These are phyloP conservation scores for Phoxinus dragarum DNA, from an alignment of 2,797 vertebrate genomes.

Conservation along the genomic window DNA sequence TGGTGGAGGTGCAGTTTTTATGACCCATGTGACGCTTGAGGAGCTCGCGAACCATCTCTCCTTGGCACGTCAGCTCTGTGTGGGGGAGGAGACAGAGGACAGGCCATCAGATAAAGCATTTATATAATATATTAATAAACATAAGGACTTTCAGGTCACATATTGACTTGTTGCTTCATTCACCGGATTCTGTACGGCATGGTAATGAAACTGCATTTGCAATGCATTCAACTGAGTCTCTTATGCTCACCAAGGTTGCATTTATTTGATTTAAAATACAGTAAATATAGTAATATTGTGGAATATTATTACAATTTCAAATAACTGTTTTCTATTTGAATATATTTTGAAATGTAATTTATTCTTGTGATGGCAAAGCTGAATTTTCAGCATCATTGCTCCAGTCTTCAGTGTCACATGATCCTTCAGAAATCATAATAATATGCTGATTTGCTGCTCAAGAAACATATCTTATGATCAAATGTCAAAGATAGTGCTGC, in stretches of 20 bases:
- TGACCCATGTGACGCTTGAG: slow-evolving; percentile 88
- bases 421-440: background rate
- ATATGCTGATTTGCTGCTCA: background rate
- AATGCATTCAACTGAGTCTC: background rate
- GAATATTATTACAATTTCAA: background rate
- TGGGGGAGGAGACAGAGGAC: background rate
- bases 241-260: background rate
- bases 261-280: background rate
- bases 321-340: background rate
- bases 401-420: background rate
- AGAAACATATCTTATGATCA: background rate
- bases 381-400: background rate
- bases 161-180: background rate
- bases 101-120: background rate
- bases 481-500: background rate
- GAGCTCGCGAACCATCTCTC: slow-evolving; percentile 88
- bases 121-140: slow-evolving; percentile 12
- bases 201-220: background rate
- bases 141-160: background rate
- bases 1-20: slow-evolving; percentile 84
- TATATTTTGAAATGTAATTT: background rate
- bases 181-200: background rate
- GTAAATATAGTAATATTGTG: background rate
- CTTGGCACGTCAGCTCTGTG: slow-evolving; percentile 87
- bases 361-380: background rate